These are phyloP conservation scores for Embidobia sp. DNA, from an alignment of 2,888 invertebrate genomes.

Conservation along the genomic window DNA sequence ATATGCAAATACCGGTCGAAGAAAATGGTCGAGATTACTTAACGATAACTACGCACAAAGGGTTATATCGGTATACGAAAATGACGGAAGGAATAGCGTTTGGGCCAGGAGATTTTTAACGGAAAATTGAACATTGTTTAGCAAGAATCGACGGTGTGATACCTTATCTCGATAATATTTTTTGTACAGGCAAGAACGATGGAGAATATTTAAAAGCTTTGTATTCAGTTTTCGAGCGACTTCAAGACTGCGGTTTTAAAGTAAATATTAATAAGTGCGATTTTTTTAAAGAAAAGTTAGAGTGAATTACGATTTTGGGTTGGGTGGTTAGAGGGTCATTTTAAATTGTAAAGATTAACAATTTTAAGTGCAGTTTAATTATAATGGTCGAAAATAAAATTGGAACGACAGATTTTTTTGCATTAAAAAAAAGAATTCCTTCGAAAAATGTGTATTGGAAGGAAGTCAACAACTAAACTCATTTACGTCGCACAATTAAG, in stretches of 20 bases:
- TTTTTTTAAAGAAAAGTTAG: constrained; percentile 9
- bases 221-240: not conserved
- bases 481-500: no score
- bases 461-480: no score
- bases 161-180: constrained; percentile 78
- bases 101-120: constrained; percentile 73
- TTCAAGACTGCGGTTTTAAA: constrained; percentile 5
- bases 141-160: constrained; percentile 74
- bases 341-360: no score
- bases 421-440: no score
- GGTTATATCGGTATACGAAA: constrained; percentile 73
- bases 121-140: constrained; percentile 69
- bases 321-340: no score
- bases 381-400: no score
- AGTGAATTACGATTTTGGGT: no score
- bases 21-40: constrained; percentile 69
- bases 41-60: constrained; percentile 74
- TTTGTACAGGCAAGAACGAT: constrained; percentile 68
- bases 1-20: constrained; percentile 73
- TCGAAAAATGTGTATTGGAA: no score
- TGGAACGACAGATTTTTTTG: no score
- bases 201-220: not conserved
- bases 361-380: no score
- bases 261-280: constrained; percentile 5
- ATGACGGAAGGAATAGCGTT: constrained; percentile 37